Conservation (phyloP, 2,888 invertebrate genomes). For the Leptarthrus brevirostris region DNA sequence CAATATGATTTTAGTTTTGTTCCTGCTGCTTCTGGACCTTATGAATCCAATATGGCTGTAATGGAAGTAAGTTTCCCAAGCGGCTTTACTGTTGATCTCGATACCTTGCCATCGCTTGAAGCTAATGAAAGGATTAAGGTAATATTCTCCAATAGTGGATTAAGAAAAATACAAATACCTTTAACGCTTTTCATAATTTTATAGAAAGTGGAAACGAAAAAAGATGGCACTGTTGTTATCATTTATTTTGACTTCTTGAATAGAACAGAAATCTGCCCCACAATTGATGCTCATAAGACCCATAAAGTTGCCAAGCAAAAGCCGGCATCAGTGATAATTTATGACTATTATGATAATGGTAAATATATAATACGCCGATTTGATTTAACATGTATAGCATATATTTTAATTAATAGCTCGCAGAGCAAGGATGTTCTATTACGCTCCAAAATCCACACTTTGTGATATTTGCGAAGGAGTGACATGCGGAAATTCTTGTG, state of each 20-base stretch:
- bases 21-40: conserved; percentile 64
- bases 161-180: conserved; percentile 43
- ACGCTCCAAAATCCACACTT: conserved; percentile 75
- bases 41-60: conserved; percentile 83
- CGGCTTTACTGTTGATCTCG: conserved; percentile 87
- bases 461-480: conserved; percentile 85
- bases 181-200: conserved; percentile 5
- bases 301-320: conserved; percentile 88
- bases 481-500: conserved; percentile 66
- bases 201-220: conserved; percentile 75
- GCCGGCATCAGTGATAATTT: conserved; percentile 85
- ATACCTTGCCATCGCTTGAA: conserved; percentile 77
- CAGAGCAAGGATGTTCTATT: conserved; percentile 85
- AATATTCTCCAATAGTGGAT: conserved; percentile 20
- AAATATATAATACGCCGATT: conserved; percentile 64
- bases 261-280: conserved; percentile 82
- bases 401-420: conserved; percentile 75
- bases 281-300: conserved; percentile 86
- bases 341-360: conserved; percentile 95
- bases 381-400: neutral
- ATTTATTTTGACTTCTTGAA: conserved; percentile 80
- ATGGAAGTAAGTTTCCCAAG: conserved; percentile 92
- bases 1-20: conserved; percentile 59
- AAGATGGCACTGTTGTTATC: conserved; percentile 74
- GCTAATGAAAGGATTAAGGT: conserved; percentile 68